Evolutionary conservation across 2,797 vertebrate species (phyloP).

Genomic region (Pantherophis alleghaniensis): DNA sequence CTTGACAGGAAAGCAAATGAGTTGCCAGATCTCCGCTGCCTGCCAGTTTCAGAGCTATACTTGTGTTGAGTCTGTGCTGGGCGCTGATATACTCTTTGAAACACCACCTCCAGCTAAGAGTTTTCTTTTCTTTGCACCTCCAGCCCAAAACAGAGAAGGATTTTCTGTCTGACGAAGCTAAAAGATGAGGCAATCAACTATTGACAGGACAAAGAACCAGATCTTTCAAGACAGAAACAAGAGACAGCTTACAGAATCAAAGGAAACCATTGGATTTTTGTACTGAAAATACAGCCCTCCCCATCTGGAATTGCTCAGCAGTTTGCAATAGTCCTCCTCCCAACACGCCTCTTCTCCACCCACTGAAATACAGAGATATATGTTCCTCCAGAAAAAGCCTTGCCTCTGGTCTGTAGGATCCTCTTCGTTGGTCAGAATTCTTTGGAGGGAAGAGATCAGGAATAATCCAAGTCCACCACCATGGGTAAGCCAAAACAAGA

Average conservation of each 20-base stretch:
- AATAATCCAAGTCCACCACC: background rate
- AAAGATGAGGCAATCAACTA: background rate
- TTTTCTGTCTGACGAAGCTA: background rate
- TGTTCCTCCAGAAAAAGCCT: background rate
- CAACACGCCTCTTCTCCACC: conserved; percentile 11
- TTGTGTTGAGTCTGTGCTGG: background rate
- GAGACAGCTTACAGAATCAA: background rate
- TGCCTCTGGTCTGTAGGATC: fast-evolving
- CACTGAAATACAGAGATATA: background rate
- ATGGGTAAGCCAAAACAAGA: conserved; percentile 50
- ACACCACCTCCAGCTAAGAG: background rate
- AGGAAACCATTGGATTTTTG: background rate
- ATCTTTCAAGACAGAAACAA: background rate
- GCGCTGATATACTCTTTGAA: no score
- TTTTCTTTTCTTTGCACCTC: background rate
- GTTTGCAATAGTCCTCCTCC: background rate
- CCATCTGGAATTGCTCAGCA: background rate
- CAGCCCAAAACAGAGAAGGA: background rate
- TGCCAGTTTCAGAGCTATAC: background rate
- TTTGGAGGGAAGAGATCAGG: fast-evolving
- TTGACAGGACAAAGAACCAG: background rate
- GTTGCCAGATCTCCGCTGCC: background rate
- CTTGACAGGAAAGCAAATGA: background rate
- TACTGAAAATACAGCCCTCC: background rate
- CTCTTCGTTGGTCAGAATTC: fast-evolving